Conservation (phyloP, 2,113 vertebrate genomes). For the Pandion haliaetus region DNA sequence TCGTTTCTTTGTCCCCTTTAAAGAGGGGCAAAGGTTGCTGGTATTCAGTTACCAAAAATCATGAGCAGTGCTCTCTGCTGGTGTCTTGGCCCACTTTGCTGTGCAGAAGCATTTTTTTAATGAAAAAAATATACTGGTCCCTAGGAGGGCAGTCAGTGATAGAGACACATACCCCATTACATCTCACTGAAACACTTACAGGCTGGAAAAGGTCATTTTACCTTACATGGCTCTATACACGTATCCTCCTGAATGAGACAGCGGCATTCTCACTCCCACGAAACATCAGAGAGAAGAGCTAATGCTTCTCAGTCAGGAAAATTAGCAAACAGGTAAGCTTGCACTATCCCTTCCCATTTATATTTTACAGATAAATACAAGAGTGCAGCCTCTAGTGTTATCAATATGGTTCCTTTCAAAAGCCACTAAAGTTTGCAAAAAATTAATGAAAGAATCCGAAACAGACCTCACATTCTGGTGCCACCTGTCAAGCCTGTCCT, state of each 20-base stretch:
- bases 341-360: not conserved
- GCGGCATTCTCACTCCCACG: not conserved
- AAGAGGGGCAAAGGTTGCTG: not conserved
- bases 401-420: constrained; percentile 62
- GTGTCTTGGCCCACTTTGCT: not conserved
- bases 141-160: not conserved
- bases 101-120: not conserved
- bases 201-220: not conserved
- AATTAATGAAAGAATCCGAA: constrained; percentile 61
- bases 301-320: not conserved
- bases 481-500: constrained; percentile 62
- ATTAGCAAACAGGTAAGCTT: not conserved
- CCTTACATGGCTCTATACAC: not conserved
- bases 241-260: not conserved
- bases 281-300: not conserved
- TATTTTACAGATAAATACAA: not conserved
- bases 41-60: not conserved
- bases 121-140: not conserved
- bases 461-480: constrained; percentile 62
- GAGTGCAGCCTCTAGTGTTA: not conserved
- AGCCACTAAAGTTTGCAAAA: constrained; percentile 54
- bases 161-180: not conserved
- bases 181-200: not conserved
- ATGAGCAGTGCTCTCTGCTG: not conserved
- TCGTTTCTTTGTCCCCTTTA: not conserved